Percentiles rank a stretch among this genome's conserved stretches.
Conservation (phyloP, 2,113 vertebrate genomes). For the Balaenoptera acutorostrata region DNA sequence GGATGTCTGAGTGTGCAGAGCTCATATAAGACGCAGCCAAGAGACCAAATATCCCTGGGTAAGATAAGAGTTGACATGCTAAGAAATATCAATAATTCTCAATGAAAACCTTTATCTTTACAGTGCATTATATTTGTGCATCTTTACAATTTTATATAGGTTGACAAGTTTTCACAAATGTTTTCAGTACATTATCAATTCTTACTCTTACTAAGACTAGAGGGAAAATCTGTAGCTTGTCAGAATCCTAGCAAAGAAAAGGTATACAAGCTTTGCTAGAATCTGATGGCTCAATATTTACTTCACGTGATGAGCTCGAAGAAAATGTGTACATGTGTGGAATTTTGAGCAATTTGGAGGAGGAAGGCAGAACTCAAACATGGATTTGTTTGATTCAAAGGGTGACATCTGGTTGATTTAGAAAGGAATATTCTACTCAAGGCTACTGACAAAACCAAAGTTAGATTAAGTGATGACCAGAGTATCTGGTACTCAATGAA, state of each 20-base stretch:
- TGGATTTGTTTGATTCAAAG: not conserved
- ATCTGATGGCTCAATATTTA: not conserved
- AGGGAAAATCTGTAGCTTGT: not conserved
- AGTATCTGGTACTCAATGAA: not conserved
- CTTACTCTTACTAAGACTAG: not conserved
- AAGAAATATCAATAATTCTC: not conserved
- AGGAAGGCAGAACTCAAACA: not conserved
- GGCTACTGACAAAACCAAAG: not conserved
- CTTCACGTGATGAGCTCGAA: not conserved
- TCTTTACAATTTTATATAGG: not conserved
- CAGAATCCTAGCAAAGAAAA: not conserved
- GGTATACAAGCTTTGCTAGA: not conserved
- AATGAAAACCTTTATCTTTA: not conserved
- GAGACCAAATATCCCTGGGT: constrained; percentile 92
- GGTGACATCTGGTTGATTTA: not conserved
- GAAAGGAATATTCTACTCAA: not conserved
- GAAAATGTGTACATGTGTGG: not conserved
- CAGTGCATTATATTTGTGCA: not conserved
- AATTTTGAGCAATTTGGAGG: not conserved
- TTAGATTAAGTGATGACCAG: not conserved
- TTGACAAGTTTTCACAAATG: not conserved
- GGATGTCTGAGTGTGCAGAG: constrained; percentile 90
- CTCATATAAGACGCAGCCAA: constrained; percentile 93
- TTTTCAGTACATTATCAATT: constrained; percentile 2
- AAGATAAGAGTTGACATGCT: constrained; percentile 59